These are phyloP conservation scores for Neodiprion pinetum DNA, from an alignment of 1,140 invertebrate genomes.

Conservation along the genomic window DNA sequence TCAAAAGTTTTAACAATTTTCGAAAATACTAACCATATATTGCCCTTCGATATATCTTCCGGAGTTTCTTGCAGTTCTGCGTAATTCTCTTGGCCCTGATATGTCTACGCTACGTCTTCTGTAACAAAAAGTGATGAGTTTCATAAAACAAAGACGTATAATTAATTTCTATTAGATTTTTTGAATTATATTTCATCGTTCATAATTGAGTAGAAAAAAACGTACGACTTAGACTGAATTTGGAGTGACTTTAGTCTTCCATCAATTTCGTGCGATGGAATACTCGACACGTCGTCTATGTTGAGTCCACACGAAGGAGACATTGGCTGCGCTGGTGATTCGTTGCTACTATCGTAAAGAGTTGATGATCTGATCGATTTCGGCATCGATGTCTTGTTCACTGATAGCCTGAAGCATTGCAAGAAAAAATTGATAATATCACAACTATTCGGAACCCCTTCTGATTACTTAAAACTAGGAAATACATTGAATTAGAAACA, in stretches of 20 bases:
- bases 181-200: not conserved
- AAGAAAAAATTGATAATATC: no score
- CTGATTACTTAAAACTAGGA: not conserved
- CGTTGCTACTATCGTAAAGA: slow-evolving; percentile 48
- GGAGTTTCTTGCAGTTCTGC: slow-evolving; percentile 55
- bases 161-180: slow-evolving; percentile 10
- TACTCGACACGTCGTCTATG: slow-evolving; percentile 48
- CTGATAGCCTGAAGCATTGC: not conserved
- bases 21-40: slow-evolving; percentile 49
- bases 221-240: slow-evolving; percentile 53
- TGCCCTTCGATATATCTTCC: slow-evolving; percentile 56
- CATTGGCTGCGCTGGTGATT: slow-evolving; percentile 35
- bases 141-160: slow-evolving; percentile 2
- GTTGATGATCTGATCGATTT: slow-evolving; percentile 41
- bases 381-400: not conserved
- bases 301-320: slow-evolving; percentile 38
- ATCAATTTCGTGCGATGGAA: slow-evolving; percentile 55
- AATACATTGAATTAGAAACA: slow-evolving; percentile 25
- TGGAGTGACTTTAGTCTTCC: slow-evolving; percentile 53
- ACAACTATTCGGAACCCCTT: not conserved
- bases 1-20: slow-evolving; percentile 8
- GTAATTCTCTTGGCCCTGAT: slow-evolving; percentile 48
- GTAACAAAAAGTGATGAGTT: slow-evolving; percentile 19
- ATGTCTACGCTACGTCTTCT: slow-evolving; percentile 50
- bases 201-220: slow-evolving; percentile 16